Evolutionary conservation across 2,888 invertebrate genomes (phyloP), one percentile per base, ranked within the genome.

Genomic region (Acanthosepion pharaonis): DNA sequence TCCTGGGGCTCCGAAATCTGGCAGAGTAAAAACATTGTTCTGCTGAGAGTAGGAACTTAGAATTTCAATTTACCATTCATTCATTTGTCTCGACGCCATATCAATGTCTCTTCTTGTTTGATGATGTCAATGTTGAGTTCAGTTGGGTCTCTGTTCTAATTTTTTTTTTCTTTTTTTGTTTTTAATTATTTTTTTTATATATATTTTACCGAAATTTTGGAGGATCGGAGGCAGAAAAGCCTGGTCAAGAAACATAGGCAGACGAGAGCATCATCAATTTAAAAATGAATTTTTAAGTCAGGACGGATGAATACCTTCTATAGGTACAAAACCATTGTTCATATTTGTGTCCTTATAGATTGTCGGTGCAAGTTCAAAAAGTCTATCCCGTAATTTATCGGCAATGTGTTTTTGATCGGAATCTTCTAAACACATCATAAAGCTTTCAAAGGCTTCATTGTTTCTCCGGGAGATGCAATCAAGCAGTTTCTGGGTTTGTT

Each of bases 351-450:
- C 78, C n/a, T 78, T 78, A 11, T 78, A 78, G n/a, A 78, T 78
- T 78, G n/a, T n/a, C 11, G 78, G 78, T 18, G 78, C 78, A 5
- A 78, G 78, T 78, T 78, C 78, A 11, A 78, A 78, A 11, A 78
- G 78, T 78, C 78, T 78, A 78, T 78, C 78, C n/a, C 78, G 78
- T 78, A 78, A 78, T 78, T 78, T 78, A 33, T 78, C 78, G 78
- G 78, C 78, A 33, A 78, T 78, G 78, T 78, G 78, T 78, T 78
- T 78, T 18, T 78, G 78, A 15, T 78, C 78, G 5, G 78, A n/a
- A 33, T 78, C 78, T n/a, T 78, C 78, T 78, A 78, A n/a, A n/a
- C 78, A 78, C 78, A 78, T 78, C 78, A 78, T 78, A 15, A 78
- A 78, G 33, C 78, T 78, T n/a, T 78, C 78, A 33, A 78, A 78